Evolutionary conservation across 2,888 invertebrate species (phyloP).

Genomic region (Drosophila monieri): DNA sequence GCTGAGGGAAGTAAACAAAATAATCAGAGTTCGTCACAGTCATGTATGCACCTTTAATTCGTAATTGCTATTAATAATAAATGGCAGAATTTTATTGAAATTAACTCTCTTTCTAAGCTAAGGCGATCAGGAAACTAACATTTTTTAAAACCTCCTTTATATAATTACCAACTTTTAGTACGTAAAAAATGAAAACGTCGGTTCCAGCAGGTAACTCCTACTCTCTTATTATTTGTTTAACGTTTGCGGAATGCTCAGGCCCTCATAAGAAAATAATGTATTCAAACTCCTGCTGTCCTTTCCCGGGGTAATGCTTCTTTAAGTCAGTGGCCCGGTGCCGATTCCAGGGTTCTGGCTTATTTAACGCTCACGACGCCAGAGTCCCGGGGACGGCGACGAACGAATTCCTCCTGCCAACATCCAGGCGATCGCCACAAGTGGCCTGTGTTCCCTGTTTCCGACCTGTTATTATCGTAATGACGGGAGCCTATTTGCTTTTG

Average conservation of each 20-base stretch:
- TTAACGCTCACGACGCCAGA: slow-evolving; percentile 34
- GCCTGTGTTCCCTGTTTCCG: slow-evolving; percentile 67
- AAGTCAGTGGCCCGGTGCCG: slow-evolving; percentile 24
- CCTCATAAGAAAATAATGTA: slow-evolving; percentile 40
- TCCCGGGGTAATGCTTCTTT: slow-evolving; percentile 54
- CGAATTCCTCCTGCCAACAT: slow-evolving; percentile 38
- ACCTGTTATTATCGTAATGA: slow-evolving; percentile 81
- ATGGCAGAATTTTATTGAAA: not conserved
- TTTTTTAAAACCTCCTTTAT: not conserved
- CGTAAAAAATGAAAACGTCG: not conserved
- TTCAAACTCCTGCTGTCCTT: slow-evolving; percentile 55
- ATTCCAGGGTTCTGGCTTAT: slow-evolving; percentile 26
- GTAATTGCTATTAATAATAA: not conserved
- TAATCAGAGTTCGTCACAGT: not conserved
- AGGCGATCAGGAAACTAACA: not conserved
- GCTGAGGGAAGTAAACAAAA: not conserved
- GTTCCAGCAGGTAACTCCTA: not conserved
- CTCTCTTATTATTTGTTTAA: slow-evolving; percentile 38
- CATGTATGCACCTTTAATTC: too few species aligned
- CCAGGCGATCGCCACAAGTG: slow-evolving; percentile 43
- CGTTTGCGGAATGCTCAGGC: slow-evolving; percentile 33
- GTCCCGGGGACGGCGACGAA: slow-evolving; percentile 16
- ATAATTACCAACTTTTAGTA: not conserved
- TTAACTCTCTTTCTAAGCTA: too few species aligned
- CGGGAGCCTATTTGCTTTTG: slow-evolving; percentile 81